phyloP scores from a whole-genome alignment of 1,140 invertebrate genomes.

The Colletes latitarsis region DNA sequence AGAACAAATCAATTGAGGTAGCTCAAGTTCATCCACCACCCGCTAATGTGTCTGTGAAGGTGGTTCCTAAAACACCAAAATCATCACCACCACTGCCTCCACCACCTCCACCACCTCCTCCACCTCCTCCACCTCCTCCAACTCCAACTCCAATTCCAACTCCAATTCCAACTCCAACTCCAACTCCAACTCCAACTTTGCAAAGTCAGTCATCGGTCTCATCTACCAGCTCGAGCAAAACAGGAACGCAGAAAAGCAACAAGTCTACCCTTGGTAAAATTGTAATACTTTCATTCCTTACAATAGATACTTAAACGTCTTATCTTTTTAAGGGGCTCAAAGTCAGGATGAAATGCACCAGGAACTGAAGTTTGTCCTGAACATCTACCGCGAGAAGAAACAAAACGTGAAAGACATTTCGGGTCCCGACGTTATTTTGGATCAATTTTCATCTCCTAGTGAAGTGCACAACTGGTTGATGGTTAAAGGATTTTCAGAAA shows the following conservation, averaged over 20 bases:
- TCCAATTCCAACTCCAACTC: slow-evolving; percentile 45
- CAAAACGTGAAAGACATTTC: slow-evolving; percentile 83
- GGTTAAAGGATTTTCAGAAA: slow-evolving; percentile 87
- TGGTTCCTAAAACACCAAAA: not conserved
- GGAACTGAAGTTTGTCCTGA: slow-evolving; percentile 86
- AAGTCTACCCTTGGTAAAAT: slow-evolving; percentile 53
- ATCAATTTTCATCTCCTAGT: slow-evolving; percentile 82
- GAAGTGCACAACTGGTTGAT: slow-evolving; percentile 90
- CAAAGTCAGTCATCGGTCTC: slow-evolving; percentile 51
- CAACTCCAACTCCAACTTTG: slow-evolving; percentile 27
- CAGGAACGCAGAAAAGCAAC: slow-evolving; percentile 56
- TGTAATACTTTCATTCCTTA: not conserved
- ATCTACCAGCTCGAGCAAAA: slow-evolving; percentile 66
- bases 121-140: too few relatives aligned
- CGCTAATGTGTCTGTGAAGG: not conserved
- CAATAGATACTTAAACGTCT: not conserved
- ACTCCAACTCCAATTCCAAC: slow-evolving; percentile 44
- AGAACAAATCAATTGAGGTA: not conserved
- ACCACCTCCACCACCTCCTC: slow-evolving; percentile 64
- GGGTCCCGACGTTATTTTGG: slow-evolving; percentile 86
- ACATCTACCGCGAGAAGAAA: slow-evolving; percentile 83
- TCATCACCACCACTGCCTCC: slow-evolving; percentile 69
- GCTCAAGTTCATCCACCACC: slow-evolving; percentile 39
- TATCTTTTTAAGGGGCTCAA: slow-evolving; percentile 64
- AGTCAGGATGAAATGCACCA: slow-evolving; percentile 83